These are phyloP conservation scores for Xestia rhomboidea DNA, from an alignment of 2,888 invertebrate species.

Conservation along the genomic window DNA sequence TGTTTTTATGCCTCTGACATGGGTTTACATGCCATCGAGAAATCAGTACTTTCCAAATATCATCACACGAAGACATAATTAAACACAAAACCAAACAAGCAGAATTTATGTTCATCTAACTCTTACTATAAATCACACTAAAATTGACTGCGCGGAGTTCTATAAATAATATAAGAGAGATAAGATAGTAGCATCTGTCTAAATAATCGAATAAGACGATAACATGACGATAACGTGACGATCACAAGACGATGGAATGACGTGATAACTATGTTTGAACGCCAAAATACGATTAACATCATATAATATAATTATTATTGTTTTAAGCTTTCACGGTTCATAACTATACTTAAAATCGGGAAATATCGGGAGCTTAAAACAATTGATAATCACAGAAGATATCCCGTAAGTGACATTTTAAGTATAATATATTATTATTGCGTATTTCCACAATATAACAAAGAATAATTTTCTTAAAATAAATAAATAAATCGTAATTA, in stretches of 20 bases:
- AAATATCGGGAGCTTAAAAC: too few species aligned
- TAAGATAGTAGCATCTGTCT: neutral
- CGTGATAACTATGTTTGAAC: neutral
- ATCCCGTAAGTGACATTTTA: too few species aligned
- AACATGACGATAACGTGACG: neutral
- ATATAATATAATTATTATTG: too few species aligned
- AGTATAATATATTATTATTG: neutral
- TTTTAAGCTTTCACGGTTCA: too few species aligned
- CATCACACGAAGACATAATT: too few species aligned
- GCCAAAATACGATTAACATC: neutral
- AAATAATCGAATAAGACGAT: neutral
- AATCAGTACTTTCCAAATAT: neutral
- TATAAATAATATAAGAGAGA: neutral
- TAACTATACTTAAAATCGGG: too few species aligned
- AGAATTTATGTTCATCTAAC: neutral
- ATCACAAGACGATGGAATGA: conserved; percentile 5
- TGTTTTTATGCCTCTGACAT: too few species aligned
- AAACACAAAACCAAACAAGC: neutral
- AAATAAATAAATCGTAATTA: neutral
- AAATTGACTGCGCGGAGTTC: neutral
- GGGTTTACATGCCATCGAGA: too few species aligned
- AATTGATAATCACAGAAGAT: too few species aligned
- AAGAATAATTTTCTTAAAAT: neutral
- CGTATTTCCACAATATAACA: neutral
- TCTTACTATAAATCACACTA: neutral